Evolutionary conservation across 1,140 invertebrate genomes (phyloP).

Genomic region (Hyles euphorbiae): DNA sequence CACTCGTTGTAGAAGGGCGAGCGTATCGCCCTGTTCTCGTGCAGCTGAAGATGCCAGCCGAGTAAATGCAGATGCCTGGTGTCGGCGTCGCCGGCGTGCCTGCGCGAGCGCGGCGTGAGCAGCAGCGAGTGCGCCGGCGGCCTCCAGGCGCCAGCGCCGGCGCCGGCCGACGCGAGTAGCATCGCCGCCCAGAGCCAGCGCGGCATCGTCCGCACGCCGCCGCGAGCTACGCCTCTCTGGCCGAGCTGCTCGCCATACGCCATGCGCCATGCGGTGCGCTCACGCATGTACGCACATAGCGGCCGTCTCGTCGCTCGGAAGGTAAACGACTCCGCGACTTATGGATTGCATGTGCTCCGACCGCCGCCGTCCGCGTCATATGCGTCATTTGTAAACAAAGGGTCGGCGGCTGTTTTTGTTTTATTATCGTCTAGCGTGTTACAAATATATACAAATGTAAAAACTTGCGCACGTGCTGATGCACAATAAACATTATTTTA

Average conservation of each 20-base stretch:
- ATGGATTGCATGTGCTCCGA: constrained; percentile 55
- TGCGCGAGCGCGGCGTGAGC: constrained; percentile 26
- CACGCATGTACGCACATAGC: constrained; percentile 69
- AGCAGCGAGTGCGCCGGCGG: constrained; percentile 29
- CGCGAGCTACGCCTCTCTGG: constrained; percentile 57
- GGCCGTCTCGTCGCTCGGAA: constrained; percentile 65
- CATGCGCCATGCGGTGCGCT: constrained; percentile 47
- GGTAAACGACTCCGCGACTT: constrained; percentile 69
- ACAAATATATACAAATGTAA: constrained; percentile 14
- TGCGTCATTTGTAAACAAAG: constrained; percentile 73
- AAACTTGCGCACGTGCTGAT: background rate
- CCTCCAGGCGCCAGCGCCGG: constrained; percentile 36
- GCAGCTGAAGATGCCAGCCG: constrained; percentile 59
- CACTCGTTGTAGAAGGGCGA: constrained; percentile 65
- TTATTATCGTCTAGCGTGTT: constrained; percentile 45
- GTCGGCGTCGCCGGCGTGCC: constrained; percentile 27
- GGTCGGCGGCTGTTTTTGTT: constrained; percentile 54
- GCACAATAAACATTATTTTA: constrained; percentile 6
- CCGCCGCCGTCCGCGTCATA: constrained; percentile 18
- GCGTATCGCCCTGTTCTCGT: constrained; percentile 58
- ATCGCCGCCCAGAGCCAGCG: constrained; percentile 58
- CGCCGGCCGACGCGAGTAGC: constrained; percentile 31
- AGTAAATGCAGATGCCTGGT: constrained; percentile 48
- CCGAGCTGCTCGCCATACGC: constrained; percentile 16
- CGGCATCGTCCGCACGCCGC: constrained; percentile 65